Evolutionary conservation across 2,113 vertebrate genomes (phyloP), one percentile per base, ranked within the genome.

Genomic region (Trematomus loennbergii): DNA sequence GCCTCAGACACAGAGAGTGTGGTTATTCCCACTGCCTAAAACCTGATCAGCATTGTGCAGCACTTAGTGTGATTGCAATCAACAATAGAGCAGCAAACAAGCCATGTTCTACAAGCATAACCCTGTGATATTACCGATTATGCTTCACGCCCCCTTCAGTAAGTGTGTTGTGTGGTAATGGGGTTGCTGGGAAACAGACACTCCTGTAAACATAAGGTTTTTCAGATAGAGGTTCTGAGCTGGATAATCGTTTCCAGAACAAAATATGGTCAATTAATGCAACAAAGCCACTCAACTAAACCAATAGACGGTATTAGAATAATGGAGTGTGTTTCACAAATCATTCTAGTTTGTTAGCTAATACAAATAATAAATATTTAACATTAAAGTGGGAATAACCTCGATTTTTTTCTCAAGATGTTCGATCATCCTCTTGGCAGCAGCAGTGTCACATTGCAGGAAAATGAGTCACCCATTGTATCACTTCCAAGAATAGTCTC

Each of bases 171-270:
- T 72, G 75, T 82, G 74, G 22, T 82, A 78, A 87, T 79, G 73
- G 58, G 71, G 92, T 93, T 94, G 93, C 94, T 85, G 86, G 87
- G 92, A 93, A 84, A 94, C 93, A 75, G 40, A 85, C 43, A 40
- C 72, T 69, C 78, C 71, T 76, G 72, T 89, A 89, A 90, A 93
- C 83, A 85, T 4, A 81, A 75, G 57, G 67, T 79, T 75, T 72
- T 73, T 55, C 33, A 86, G 72, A 79, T 22, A 49, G 59, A 82
- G 55, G 22, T 66, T 75, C 48, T 58, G 9, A 73, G 61, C 29
- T 69, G 40, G 55, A 49, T 76, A 29, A 83, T 45, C 67, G 69
- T 64, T 75, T 54, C 63, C 73, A 66, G 48, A 86, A 83, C 70
- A 83, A 83, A 72, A 83, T 79, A 84, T 33, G n/a, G 22, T 66